Conservation (phyloP, 2,113 vertebrate species). For the Panurus biarmicus region DNA sequence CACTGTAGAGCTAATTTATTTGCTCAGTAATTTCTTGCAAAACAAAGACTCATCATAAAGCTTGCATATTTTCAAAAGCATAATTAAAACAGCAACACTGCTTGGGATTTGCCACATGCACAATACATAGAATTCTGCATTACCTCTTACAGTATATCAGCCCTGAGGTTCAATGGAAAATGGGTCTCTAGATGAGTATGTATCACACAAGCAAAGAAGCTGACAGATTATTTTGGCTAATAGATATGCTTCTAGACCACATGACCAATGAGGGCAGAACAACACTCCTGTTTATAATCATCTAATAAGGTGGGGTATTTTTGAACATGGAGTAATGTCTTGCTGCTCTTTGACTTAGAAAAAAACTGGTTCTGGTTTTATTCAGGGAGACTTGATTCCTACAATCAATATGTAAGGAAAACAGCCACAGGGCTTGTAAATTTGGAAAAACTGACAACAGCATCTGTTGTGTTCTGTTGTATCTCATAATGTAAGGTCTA, state of each 20-base stretch:
- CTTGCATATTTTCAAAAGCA: not conserved
- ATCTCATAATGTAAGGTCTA: not conserved
- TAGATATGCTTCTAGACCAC: not conserved
- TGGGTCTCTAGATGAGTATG: not conserved
- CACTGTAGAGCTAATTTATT: not conserved
- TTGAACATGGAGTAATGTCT: not conserved
- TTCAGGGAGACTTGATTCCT: not conserved
- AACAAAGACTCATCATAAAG: not conserved
- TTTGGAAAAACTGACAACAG: not conserved
- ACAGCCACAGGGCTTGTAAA: not conserved
- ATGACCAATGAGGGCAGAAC: not conserved
- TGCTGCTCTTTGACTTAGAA: not conserved
- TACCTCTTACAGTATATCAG: not conserved
- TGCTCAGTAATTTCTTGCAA: not conserved
- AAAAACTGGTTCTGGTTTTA: not conserved
- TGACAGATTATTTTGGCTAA: not conserved
- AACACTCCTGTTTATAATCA: not conserved
- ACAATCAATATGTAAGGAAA: not conserved
- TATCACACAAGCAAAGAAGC: not conserved
- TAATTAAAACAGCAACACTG: not conserved
- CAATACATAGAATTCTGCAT: not conserved
- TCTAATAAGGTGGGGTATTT: fast-evolving
- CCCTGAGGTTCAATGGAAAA: not conserved
- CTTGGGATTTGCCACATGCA: not conserved
- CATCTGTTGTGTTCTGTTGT: not conserved